Conservation (phyloP, 2,113 vertebrate genomes). For the Tenrec ecaudatus region DNA sequence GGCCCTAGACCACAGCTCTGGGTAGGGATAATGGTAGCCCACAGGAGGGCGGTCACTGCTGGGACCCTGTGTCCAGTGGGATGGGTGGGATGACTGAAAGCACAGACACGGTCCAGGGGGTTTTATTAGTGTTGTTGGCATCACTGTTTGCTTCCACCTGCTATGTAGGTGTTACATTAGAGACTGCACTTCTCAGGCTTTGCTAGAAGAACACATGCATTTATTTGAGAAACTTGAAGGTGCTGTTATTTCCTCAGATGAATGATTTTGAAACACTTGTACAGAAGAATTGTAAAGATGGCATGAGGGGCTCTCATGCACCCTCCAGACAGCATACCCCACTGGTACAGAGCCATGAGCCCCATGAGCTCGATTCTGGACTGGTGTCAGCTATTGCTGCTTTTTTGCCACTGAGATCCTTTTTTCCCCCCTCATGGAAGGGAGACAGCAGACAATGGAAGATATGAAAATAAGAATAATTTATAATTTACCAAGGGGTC, state of each 20-base stretch:
- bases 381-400: not conserved
- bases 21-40: no score
- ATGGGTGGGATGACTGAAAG: not conserved
- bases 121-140: not conserved
- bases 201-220: not conserved
- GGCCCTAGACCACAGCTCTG: not conserved
- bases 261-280: not conserved
- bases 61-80: no score
- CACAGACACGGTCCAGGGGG: accelerated
- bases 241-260: not conserved
- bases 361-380: not conserved
- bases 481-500: no score
- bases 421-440: no score
- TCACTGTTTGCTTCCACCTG: not conserved
- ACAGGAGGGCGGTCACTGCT: no score
- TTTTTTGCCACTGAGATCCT: not conserved
- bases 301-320: not conserved
- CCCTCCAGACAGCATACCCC: not conserved
- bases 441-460: no score
- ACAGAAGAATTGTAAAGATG: not conserved
- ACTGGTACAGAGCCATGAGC: not conserved
- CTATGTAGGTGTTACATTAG: not conserved
- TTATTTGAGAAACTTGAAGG: not conserved
- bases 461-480: no score
- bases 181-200: not conserved